Conservation (phyloP, 2,113 vertebrate species). For the Syngnathus scovelli region DNA sequence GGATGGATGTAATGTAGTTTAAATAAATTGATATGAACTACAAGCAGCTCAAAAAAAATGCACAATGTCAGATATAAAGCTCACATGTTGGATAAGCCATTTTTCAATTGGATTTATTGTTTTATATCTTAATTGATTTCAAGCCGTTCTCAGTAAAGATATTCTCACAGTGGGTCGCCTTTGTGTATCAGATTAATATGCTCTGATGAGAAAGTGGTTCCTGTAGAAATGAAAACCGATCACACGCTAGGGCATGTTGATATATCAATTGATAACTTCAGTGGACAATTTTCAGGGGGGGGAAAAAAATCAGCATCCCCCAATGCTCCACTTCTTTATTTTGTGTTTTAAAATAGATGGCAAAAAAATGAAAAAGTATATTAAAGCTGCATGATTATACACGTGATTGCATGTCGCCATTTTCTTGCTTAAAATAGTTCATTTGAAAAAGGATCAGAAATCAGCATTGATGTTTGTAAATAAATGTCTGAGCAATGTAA, state of each 20-base stretch:
- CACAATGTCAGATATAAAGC: not conserved
- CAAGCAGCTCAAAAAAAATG: not conserved
- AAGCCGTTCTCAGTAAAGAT: not conserved
- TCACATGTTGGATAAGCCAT: not conserved
- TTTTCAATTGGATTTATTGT: not conserved
- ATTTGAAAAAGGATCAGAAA: conserved; percentile 13
- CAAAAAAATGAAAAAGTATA: not conserved
- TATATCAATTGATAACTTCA: conserved; percentile 47
- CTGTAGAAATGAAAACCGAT: conserved; percentile 25
- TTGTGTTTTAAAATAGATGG: conserved; percentile 46
- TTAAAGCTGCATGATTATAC: not conserved
- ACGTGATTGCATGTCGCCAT: not conserved
- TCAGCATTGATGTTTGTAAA: conserved; percentile 40
- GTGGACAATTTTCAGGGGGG: conserved; percentile 30
- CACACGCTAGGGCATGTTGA: conserved; percentile 20
- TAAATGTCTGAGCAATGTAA: not conserved
- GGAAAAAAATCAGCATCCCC: conserved; percentile 24
- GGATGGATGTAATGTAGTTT: not conserved
- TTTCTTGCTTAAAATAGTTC: conserved; percentile 36
- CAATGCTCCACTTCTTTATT: conserved; percentile 34
- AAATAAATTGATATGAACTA: not conserved
- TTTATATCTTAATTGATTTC: conserved; percentile 9
- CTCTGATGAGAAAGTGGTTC: conserved; percentile 13
- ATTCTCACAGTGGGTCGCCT: conserved; percentile 13
- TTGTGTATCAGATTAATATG: conserved; percentile 4